Conservation (phyloP, 2,797 vertebrate species). For the Acipenser transmontanus region DNA sequence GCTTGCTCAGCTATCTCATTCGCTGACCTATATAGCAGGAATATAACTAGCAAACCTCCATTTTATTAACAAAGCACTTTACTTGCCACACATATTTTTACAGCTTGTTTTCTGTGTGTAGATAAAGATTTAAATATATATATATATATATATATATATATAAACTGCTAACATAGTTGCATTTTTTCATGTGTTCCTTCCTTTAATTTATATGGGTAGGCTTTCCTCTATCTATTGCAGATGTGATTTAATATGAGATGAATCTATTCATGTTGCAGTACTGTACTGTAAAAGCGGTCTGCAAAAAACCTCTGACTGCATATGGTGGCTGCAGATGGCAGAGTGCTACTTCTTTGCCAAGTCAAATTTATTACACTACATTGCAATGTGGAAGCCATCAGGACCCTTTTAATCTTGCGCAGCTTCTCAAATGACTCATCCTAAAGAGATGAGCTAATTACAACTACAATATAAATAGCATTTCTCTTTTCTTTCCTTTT, state of each 20-base stretch:
- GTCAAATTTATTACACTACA: conserved; percentile 18
- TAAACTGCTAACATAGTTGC: not conserved
- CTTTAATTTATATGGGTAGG: not conserved
- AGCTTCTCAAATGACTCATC: conserved; percentile 14
- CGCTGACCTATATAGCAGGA: no score
- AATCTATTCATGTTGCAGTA: not conserved
- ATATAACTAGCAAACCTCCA: no score
- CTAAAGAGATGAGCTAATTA: conserved; percentile 29
- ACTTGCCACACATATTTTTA: no score
- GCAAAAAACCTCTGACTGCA: conserved; percentile 29
- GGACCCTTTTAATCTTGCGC: conserved; percentile 19
- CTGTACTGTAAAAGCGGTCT: conserved; percentile 21
- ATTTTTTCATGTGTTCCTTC: not conserved
- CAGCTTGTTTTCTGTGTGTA: no score
- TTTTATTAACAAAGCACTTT: no score
- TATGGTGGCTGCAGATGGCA: conserved; percentile 33
- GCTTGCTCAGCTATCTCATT: no score
- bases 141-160: no score
- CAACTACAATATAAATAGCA: conserved; percentile 21
- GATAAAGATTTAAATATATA: no score
- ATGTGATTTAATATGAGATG: not conserved
- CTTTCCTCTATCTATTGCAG: not conserved
- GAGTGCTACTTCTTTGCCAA: conserved; percentile 19
- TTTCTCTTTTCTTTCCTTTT: not conserved
- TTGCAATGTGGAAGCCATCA: conserved; percentile 23